phyloP scores from a whole-genome alignment of 1,140 invertebrate genomes.

The Chrysomallon squamiferum region DNA sequence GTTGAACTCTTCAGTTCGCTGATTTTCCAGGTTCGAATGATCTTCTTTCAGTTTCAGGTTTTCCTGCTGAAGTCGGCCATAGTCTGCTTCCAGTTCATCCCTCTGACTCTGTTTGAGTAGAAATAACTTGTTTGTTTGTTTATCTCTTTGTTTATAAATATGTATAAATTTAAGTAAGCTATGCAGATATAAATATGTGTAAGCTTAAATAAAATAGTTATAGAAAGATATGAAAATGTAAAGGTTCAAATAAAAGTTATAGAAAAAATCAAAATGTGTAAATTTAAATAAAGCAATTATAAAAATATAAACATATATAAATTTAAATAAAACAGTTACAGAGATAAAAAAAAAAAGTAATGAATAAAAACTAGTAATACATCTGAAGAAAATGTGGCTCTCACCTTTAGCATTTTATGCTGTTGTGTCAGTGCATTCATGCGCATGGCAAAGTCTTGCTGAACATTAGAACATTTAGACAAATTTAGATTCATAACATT shows the following conservation, averaged over 20 bases:
- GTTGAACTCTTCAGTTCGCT: conserved; percentile 35
- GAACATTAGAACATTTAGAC: conserved; percentile 22
- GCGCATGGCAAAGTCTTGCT: conserved; percentile 36
- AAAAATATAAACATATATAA: no score
- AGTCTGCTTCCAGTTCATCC: conserved; percentile 41
- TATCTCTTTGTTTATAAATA: no score
- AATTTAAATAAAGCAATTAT: no score
- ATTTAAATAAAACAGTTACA: no score
- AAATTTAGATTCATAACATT: no score
- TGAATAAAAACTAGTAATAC: no score
- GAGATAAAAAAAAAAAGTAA: no score
- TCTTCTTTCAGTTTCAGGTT: conserved; percentile 31
- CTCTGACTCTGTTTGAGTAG: conserved; percentile 29
- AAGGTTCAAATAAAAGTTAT: no score
- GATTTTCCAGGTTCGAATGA: conserved; percentile 26
- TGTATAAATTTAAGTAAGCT: neutral
- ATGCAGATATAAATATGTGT: neutral
- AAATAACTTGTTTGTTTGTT: no score
- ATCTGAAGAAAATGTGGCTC: no score
- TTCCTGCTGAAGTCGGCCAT: conserved; percentile 29
- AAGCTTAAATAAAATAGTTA: neutral
- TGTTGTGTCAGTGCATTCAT: conserved; percentile 31
- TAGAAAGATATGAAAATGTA: no score
- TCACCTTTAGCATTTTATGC: conserved; percentile 7
- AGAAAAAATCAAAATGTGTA: no score